Evolutionary conservation across 2,113 vertebrate species (phyloP).

Genomic region (Gopherus evgoodei): DNA sequence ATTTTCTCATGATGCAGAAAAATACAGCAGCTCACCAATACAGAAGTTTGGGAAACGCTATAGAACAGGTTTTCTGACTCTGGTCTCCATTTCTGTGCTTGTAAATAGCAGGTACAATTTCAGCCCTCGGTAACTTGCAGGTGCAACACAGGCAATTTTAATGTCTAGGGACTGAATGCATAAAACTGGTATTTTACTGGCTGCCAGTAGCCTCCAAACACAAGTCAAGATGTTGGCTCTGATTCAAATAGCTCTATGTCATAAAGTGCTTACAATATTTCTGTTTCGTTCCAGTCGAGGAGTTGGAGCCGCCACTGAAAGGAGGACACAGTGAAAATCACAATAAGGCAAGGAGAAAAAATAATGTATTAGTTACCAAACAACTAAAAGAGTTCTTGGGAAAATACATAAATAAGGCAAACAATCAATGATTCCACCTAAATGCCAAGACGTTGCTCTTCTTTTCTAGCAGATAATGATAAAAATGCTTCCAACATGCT

Average conservation of each 20-base stretch:
- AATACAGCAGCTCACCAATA: not conserved
- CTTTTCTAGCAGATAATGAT: not conserved
- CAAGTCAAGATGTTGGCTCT: not conserved
- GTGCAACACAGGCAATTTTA: not conserved
- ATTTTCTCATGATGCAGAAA: not conserved
- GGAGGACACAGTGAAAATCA: not conserved
- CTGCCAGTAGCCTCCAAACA: not conserved
- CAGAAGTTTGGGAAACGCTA: not conserved
- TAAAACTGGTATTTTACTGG: not conserved
- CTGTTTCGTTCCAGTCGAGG: not conserved
- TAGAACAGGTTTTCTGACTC: not conserved
- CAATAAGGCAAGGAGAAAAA: not conserved
- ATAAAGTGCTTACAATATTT: not conserved
- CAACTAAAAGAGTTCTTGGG: not conserved
- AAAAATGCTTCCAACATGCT: not conserved
- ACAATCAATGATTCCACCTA: not conserved
- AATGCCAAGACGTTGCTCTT: not conserved
- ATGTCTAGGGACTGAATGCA: fast-evolving
- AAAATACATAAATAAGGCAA: conserved; percentile 20
- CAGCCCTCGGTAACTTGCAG: not conserved
- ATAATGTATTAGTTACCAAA: not conserved
- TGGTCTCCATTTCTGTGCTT: fast-evolving
- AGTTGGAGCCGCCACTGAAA: not conserved
- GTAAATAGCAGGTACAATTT: not conserved
- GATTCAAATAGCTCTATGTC: not conserved